Evolutionary conservation across 2,888 invertebrate genomes (phyloP), one percentile per base, ranked within the genome.

Genomic region (Panopea generosa): DNA sequence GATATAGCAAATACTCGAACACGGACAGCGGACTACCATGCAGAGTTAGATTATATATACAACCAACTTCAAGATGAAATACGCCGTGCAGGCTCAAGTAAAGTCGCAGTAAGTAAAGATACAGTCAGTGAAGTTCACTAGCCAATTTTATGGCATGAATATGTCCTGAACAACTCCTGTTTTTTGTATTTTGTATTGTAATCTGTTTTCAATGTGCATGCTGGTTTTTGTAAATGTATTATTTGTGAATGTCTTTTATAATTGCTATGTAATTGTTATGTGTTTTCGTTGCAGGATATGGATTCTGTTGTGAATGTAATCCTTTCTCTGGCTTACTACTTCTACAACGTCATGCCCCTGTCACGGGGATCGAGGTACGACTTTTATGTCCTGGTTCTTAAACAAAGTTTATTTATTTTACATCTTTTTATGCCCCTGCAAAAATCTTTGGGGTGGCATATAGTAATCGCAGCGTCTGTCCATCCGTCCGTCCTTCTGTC

Each of bases 281-380:
- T 60, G n/a, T 77, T 56, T 52, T n/a, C 65, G 33, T 78, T 82
- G 16, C 82, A 89, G 90, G 88, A 89, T 70, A 81, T 87, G 63
- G 90, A 90, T 52, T 82, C 84, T 18, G 83, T 89, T 14, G 74
- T 89, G 18, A 88, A 88, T 60, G 81, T 85, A 16, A 86, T 89
- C 20, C 71, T 91, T 16, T 85, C 89, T 16, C 68, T 91, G 72
- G 79, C 86, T 6, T 91, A 91, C 76, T 90, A 90, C 75, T 87
- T 91, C 74, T 90, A 89, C 77, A 90, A 90, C 78, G 77, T 90
- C 61, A 87, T 89, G 85, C 90, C 90, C 6, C 76, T 91, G 27
- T 87, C 90, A n/a, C 77, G 87, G 50, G 91, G 89, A 22, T 86
- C 89, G 33, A 89, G 86, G 89, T 89, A 72, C 49, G 76, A 70